Evolutionary conservation across 2,797 vertebrate species (phyloP).

Genomic region (Eidolon dupreanum): DNA sequence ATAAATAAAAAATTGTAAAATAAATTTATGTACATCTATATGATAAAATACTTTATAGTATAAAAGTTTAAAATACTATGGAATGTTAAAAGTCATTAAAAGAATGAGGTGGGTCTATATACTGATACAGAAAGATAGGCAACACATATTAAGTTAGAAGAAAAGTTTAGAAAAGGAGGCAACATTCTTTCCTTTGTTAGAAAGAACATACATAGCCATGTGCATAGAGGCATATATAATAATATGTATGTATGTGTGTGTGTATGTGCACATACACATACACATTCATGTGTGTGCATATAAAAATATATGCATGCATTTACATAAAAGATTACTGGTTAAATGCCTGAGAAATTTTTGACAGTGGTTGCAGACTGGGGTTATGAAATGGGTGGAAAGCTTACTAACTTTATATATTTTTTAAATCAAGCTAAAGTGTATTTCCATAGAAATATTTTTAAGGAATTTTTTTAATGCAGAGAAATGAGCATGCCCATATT

Average conservation of each 20-base stretch:
- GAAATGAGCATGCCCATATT: neutral
- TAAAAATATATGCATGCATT: neutral
- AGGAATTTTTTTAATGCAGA: neutral
- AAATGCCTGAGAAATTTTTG: neutral
- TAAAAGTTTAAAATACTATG: neutral
- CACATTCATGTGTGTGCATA: neutral
- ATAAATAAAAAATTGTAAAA: conserved; percentile 14
- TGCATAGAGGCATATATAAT: fast-evolving
- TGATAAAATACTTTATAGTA: neutral
- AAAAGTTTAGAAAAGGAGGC: neutral
- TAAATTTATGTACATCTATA: neutral
- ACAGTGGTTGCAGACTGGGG: neutral
- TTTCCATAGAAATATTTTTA: neutral
- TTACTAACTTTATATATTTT: neutral
- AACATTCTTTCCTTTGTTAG: neutral
- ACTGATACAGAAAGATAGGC: neutral
- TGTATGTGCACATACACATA: neutral
- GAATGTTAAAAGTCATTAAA: neutral
- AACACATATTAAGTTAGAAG: neutral
- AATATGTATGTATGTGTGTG: no score
- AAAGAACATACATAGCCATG: neutral
- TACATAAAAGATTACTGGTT: neutral
- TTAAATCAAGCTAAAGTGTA: neutral
- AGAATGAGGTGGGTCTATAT: neutral
- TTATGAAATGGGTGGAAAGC: neutral